Evolutionary conservation across 2,113 vertebrate species (phyloP).

Genomic region (Hypocryptadius cinnamomeus): DNA sequence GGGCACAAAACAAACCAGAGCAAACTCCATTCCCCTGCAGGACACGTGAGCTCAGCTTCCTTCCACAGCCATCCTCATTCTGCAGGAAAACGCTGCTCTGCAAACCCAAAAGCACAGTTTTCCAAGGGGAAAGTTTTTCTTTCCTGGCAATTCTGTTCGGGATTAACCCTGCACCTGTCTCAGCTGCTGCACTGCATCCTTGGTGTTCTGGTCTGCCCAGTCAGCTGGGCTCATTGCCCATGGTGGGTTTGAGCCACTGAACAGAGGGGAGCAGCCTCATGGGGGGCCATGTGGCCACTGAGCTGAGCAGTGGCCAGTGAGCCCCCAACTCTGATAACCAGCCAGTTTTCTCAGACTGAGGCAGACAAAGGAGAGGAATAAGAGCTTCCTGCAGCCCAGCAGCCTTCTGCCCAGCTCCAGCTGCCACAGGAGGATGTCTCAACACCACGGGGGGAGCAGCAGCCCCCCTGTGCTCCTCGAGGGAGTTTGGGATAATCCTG

Average conservation of each 20-base stretch:
- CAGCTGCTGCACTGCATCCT: background rate
- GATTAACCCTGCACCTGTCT: background rate
- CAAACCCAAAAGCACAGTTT: background rate
- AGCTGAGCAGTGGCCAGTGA: too few species aligned
- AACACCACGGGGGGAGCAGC: accelerated
- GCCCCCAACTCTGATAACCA: too few species aligned
- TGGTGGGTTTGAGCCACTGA: background rate
- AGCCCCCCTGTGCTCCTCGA: background rate
- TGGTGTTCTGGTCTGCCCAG: background rate
- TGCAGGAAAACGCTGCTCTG: background rate
- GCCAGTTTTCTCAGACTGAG: background rate
- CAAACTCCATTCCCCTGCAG: background rate
- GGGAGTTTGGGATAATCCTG: background rate
- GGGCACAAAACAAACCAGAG: background rate
- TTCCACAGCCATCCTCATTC: background rate
- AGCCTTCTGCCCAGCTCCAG: background rate
- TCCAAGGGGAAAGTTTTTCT: background rate
- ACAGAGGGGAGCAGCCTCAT: accelerated
- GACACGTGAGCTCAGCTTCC: background rate
- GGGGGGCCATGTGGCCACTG: background rate
- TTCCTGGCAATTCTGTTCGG: background rate
- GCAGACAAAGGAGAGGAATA: background rate
- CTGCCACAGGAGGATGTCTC: background rate
- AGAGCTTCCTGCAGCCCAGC: background rate
- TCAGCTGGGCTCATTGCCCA: background rate